These are phyloP conservation scores for Argyrosomus japonicus DNA, from an alignment of 2,113 vertebrate species.

Conservation along the genomic window DNA sequence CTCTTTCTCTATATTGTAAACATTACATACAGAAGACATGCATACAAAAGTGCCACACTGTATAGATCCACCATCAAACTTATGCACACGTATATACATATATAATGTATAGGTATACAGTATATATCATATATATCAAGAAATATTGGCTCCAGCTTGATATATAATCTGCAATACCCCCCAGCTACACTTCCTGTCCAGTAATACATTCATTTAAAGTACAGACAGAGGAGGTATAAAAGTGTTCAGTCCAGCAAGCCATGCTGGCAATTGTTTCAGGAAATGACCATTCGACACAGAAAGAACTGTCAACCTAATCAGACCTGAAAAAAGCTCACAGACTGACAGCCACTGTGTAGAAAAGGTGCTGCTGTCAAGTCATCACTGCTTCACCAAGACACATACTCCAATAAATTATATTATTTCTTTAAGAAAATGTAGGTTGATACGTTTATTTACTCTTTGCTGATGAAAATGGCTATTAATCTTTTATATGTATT, in stretches of 20 bases:
- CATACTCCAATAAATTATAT: not conserved
- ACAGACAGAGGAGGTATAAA: slow-evolving; percentile 30
- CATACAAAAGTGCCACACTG: not conserved
- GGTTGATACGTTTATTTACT: too few species aligned
- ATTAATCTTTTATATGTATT: too few species aligned
- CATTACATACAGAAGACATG: not conserved
- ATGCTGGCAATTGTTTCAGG: slow-evolving; percentile 45
- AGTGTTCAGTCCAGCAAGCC: slow-evolving; percentile 31
- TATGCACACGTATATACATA: not conserved
- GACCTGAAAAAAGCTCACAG: slow-evolving; percentile 51
- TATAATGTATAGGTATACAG: not conserved
- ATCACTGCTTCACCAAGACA: slow-evolving; percentile 20
- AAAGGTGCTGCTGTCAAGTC: slow-evolving; percentile 48
- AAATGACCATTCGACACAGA: slow-evolving; percentile 58
- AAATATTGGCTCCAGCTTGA: slow-evolving; percentile 14
- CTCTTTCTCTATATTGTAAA: not conserved
- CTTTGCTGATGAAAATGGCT: too few species aligned
- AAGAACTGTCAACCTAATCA: slow-evolving; percentile 62
- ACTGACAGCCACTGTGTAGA: slow-evolving; percentile 46
- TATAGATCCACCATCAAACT: not conserved
- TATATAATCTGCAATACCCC: slow-evolving; percentile 7
- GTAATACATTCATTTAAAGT: slow-evolving; percentile 43
- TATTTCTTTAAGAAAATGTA: too few species aligned
- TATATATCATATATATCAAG: not conserved
- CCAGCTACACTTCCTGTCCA: slow-evolving; percentile 25